Evolutionary conservation across 92 coral and sea anemone genomes (phyloP).

Genomic region (Bergia sp.): DNA sequence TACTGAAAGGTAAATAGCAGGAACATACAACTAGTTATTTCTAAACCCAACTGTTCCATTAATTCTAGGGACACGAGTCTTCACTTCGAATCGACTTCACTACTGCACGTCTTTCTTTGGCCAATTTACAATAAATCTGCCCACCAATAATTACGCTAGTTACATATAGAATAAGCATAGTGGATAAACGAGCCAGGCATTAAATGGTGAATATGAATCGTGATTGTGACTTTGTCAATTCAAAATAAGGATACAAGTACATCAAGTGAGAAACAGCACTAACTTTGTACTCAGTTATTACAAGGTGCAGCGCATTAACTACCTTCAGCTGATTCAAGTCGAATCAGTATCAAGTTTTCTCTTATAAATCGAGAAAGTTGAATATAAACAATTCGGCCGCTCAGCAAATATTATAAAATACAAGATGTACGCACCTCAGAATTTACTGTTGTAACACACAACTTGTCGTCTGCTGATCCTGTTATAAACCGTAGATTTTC

Average conservation of each 20-base stretch:
- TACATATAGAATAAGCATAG: neutral
- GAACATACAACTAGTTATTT: neutral
- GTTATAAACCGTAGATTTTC: conserved; percentile 66
- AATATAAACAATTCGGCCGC: no score
- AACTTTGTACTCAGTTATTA: no score
- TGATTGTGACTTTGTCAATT: no score
- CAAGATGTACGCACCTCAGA: conserved; percentile 54
- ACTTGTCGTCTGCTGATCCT: conserved; percentile 90
- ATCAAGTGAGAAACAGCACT: no score
- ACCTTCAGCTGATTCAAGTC: no score
- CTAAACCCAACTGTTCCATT: neutral
- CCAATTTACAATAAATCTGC: neutral
- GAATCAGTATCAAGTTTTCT: no score
- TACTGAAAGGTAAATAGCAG: conserved; percentile 44
- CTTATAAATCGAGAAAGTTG: no score
- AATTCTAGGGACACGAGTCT: neutral
- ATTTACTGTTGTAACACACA: conserved; percentile 64
- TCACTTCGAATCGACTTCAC: neutral
- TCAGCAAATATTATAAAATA: neutral
- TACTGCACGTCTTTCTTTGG: no score
- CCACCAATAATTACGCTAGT: no score
- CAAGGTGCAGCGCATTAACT: no score
- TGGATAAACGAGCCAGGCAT: neutral
- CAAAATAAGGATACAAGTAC: no score
- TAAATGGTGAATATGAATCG: neutral